phyloP scores from a whole-genome alignment of 2,797 vertebrate species.

The Sebastiscus tertius region DNA sequence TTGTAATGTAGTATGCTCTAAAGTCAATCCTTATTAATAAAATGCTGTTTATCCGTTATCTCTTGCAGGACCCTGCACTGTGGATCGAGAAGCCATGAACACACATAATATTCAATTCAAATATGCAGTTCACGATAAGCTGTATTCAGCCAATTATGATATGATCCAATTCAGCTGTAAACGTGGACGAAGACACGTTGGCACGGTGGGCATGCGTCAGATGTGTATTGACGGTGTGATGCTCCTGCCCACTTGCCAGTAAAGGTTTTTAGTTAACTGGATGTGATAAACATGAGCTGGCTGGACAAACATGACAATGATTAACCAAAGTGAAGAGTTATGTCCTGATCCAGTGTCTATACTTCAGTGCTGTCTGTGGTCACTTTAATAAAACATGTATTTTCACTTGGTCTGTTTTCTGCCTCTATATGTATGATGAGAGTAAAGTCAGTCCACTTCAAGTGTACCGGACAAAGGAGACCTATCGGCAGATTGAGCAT shows the following conservation, averaged over 20 bases:
- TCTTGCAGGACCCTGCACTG: constrained; percentile 64
- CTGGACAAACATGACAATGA: not conserved
- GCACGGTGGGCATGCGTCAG: rapidly evolving
- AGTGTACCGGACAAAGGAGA: rapidly evolving
- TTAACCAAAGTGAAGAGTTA: not conserved
- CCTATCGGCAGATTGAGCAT: rapidly evolving
- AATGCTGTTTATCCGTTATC: not conserved
- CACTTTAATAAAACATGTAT: not conserved
- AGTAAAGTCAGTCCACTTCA: constrained; percentile 8
- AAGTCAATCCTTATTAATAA: not conserved
- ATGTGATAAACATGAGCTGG: not conserved
- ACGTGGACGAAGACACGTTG: rapidly evolving
- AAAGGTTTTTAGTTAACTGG: not conserved
- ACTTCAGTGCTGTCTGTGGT: not conserved
- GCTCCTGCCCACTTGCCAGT: constrained; percentile 12
- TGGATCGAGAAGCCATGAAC: constrained; percentile 10
- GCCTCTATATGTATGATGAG: not conserved
- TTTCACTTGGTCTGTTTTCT: not conserved
- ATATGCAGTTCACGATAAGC: rapidly evolving
- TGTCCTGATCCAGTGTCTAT: not conserved
- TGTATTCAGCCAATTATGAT: not conserved
- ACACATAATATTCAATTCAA: not conserved
- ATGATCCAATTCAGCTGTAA: not conserved
- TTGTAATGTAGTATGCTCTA: not conserved
- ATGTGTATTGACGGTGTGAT: constrained; percentile 39